Evolutionary conservation across 2,113 vertebrate species (phyloP), one percentile per base, ranked within the genome.

Genomic region (Suncus etruscus): DNA sequence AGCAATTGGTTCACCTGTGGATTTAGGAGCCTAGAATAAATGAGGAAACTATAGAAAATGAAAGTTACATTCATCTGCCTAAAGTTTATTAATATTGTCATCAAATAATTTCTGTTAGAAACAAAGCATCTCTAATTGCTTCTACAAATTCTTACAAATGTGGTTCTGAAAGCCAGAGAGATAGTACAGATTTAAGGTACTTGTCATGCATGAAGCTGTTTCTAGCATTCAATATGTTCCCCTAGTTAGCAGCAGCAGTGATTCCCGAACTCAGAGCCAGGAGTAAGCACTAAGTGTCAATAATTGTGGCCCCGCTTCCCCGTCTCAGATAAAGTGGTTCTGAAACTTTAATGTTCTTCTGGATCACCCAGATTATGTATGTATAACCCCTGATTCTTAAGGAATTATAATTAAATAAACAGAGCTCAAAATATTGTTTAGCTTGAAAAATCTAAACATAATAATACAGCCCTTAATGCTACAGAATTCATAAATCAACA

Each of bases 321-420:
- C 14, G 7, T 54, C 54, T 39, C 54, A 54, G 12, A 12, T 20
- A 61, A 61, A 20, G 16, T 69, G 27, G 8, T 25, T 66, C 25
- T 82, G 29, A 65, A 89, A 65, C 25, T 70, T 81, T 39, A 89
- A 16, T 70, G 31, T 87, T 25, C 68, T 78, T 87, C 47, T 88
- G 27, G 88, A 87, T 91, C 77, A 91, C 69, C 32, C n/a, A 84
- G 24, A 77, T 80, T 79, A 94, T 92, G 14, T 66, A 69, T 39
- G 10, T 27, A 68, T 89, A 84, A 88, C 80, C 12, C 31, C 90
- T 54, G 54, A 11, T 14, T 72, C 58, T 70, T 20, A 54, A 69
- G 15, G 92, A 83, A 95, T 85, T 69, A n/a, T 80, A 18, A 47
- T 58, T 87, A 48, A 63, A 22, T 75, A 72, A 66, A n/a, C 27